phyloP scores from a whole-genome alignment of 2,888 invertebrate genomes.

The Zhuqinia jingwanae region DNA sequence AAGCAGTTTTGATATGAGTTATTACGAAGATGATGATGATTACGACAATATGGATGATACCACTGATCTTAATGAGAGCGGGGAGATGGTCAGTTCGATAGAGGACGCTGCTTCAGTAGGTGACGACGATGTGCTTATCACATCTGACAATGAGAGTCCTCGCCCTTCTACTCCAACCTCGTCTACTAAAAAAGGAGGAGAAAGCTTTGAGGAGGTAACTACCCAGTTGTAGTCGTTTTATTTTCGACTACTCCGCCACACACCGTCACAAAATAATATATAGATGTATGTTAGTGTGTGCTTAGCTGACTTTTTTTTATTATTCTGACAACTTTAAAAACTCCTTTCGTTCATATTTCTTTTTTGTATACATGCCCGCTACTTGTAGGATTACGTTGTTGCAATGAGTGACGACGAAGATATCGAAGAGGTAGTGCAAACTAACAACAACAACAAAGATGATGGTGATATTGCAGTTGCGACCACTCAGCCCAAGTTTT shows the following conservation, averaged over 20 bases:
- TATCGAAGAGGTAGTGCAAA: background rate
- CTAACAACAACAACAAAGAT: background rate
- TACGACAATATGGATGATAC: conserved; percentile 88
- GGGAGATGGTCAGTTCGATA: conserved; percentile 29
- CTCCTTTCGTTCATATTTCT: background rate
- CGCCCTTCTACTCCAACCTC: background rate
- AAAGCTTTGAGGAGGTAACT: conserved; percentile 77
- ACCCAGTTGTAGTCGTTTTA: conserved; percentile 8
- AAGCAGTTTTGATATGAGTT: conserved; percentile 93
- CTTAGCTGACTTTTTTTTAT: background rate
- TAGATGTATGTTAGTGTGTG: conserved; percentile 35
- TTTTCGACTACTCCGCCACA: background rate
- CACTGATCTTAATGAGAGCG: conserved; percentile 40
- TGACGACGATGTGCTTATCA: background rate
- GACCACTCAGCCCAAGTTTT: background rate
- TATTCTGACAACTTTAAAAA: background rate
- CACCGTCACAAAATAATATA: conserved; percentile 1
- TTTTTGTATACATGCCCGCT: background rate
- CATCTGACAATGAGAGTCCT: background rate
- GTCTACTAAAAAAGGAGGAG: conserved; percentile 80
- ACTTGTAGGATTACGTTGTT: background rate
- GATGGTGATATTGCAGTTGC: conserved; percentile 1
- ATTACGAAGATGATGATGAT: conserved; percentile 98
- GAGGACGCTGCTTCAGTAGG: conserved; percentile 34
- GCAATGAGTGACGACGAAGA: conserved; percentile 12